These are phyloP conservation scores for Sesia bembeciformis DNA, from an alignment of 2,888 invertebrate species.

Conservation along the genomic window DNA sequence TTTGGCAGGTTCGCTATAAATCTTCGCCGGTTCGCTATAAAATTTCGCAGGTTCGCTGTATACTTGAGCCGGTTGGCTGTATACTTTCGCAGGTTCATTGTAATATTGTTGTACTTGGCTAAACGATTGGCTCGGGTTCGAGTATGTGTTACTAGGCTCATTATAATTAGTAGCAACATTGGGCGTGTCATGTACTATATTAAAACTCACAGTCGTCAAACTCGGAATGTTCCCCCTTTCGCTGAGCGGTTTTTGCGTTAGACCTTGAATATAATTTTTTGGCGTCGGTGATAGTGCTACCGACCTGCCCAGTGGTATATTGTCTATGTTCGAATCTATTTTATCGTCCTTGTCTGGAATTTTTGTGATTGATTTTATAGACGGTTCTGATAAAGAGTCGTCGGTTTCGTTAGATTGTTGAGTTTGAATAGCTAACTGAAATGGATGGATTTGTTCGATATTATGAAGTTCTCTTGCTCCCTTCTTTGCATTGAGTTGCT, in stretches of 20 bases:
- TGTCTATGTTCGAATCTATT: constrained; percentile 23
- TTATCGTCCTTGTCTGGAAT: constrained; percentile 23
- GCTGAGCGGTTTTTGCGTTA: constrained; percentile 23
- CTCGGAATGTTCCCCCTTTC: constrained; percentile 34
- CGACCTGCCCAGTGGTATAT: constrained; percentile 36
- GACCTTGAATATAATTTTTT: constrained; percentile 38
- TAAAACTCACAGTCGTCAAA: constrained; percentile 57
- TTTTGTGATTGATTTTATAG: constrained; percentile 30
- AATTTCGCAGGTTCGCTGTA: constrained; percentile 67
- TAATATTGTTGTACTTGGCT: constrained; percentile 30
- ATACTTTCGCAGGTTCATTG: constrained; percentile 41
- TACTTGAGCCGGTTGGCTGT: constrained; percentile 47
- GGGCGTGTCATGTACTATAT: constrained; percentile 47
- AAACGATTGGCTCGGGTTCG: constrained; percentile 19
- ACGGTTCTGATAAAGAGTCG: constrained; percentile 43
- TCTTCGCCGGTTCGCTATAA: constrained; percentile 65
- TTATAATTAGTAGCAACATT: constrained; percentile 27
- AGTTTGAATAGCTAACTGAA: constrained; percentile 65
- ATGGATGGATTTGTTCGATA: constrained; percentile 47
- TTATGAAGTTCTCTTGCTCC: constrained; percentile 37
- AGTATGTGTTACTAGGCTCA: constrained; percentile 23
- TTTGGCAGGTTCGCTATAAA: constrained; percentile 69
- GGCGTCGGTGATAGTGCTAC: constrained; percentile 32
- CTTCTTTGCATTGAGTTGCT: constrained; percentile 59
- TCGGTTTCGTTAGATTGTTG: constrained; percentile 35